Percentiles rank a stretch among this genome's conserved stretches.
phyloP scores from a whole-genome alignment of 2,113 vertebrate genomes.

The Arothron firmamentum region DNA sequence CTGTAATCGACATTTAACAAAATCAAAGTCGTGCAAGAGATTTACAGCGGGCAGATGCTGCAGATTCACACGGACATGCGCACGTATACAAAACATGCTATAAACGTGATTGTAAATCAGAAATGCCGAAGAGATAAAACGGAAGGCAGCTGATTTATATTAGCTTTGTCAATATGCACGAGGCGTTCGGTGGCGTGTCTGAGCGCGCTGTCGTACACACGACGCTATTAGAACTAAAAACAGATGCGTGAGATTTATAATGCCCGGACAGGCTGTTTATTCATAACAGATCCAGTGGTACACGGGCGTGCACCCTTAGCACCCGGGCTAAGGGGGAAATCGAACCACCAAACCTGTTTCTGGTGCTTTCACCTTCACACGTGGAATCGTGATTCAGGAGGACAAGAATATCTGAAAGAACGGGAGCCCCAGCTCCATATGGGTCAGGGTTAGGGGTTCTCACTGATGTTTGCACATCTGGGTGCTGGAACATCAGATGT shows the following conservation, averaged over 20 bases:
- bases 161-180: constrained; percentile 5
- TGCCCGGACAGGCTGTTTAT: constrained; percentile 17
- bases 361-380: too few species aligned
- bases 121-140: constrained; percentile 14
- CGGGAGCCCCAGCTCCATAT: too few species aligned
- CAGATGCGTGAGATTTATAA: constrained; percentile 43
- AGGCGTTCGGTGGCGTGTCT: constrained; percentile 4
- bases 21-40: constrained; percentile 25
- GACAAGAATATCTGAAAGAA: too few species aligned
- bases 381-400: too few species aligned
- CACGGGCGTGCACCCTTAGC: not conserved
- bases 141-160: constrained; percentile 7
- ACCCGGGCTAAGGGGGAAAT: constrained; percentile 20
- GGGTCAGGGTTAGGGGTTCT: too few species aligned
- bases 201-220: not conserved
- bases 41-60: constrained; percentile 7
- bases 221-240: constrained; percentile 11
- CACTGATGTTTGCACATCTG: not conserved
- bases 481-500: not conserved
- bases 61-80: constrained; percentile 1
- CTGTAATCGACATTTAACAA: constrained; percentile 11
- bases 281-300: constrained; percentile 18
- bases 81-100: not conserved
- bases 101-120: constrained; percentile 6
- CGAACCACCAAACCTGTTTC: not conserved